Conservation (phyloP, 2,113 vertebrate species). For the Pseudorhombus dupliciocellatus region DNA sequence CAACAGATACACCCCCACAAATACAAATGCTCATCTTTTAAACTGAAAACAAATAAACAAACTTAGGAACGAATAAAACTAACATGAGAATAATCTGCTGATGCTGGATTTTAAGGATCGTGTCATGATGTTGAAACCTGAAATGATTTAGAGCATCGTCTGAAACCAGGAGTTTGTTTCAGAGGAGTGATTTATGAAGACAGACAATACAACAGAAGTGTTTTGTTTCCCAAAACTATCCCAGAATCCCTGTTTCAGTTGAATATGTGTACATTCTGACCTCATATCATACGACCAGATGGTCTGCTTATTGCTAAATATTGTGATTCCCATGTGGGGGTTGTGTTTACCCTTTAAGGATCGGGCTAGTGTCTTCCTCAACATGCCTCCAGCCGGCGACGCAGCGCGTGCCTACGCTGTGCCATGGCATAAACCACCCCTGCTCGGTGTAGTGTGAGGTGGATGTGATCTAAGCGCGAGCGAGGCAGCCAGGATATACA, state of each 20-base stretch:
- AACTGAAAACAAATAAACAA: not conserved
- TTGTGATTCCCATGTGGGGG: not conserved
- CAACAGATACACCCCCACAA: constrained; percentile 5
- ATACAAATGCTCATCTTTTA: not conserved
- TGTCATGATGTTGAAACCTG: too few species aligned
- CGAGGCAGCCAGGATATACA: constrained; percentile 40
- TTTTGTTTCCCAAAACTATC: not conserved
- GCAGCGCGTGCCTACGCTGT: constrained; percentile 2
- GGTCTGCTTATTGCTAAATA: not conserved
- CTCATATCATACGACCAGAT: not conserved
- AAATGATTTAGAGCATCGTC: too few species aligned
- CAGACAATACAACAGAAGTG: too few species aligned
- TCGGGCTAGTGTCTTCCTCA: not conserved
- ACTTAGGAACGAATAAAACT: not conserved
- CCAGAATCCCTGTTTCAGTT: not conserved
- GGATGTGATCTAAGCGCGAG: constrained; percentile 42
- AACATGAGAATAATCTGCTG: too few species aligned
- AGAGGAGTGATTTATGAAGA: too few species aligned
- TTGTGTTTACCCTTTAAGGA: not conserved
- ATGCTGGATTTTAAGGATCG: too few species aligned
- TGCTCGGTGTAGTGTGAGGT: constrained; percentile 3
- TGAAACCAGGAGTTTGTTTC: too few species aligned
- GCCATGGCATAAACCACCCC: not conserved
- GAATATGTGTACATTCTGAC: too few species aligned
- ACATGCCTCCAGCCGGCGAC: not conserved